Evolutionary conservation across 2,113 vertebrate species (phyloP).

Genomic region (Synodontis membranacea): DNA sequence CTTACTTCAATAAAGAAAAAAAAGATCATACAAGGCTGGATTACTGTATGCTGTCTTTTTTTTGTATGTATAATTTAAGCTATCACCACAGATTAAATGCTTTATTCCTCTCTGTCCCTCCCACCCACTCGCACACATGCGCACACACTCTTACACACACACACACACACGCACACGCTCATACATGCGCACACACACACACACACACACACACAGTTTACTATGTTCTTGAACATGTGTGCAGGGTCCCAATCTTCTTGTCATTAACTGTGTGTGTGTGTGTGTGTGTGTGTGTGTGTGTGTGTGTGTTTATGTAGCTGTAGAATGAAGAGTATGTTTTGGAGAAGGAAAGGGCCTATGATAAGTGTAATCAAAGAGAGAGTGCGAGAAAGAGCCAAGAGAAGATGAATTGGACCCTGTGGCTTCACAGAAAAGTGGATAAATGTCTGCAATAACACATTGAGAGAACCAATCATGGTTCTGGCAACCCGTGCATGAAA

Average conservation of each 20-base stretch:
- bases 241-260: not conserved
- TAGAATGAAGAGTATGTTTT: slow-evolving; percentile 3
- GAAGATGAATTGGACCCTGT: slow-evolving; percentile 49
- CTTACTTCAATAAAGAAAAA: not conserved
- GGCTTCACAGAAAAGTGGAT: slow-evolving; percentile 53
- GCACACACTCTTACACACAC: too few species aligned
- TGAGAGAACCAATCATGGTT: slow-evolving; percentile 56
- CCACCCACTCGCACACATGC: too few species aligned
- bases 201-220: slow-evolving; percentile 22
- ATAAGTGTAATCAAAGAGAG: slow-evolving; percentile 20
- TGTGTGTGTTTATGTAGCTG: slow-evolving; percentile 1
- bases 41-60: not conserved
- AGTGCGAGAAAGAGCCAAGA: not conserved
- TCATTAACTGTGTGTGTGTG: slow-evolving; percentile 2
- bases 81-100: not conserved
- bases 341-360: not conserved
- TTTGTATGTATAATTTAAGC: not conserved
- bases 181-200: slow-evolving; percentile 29
- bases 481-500: slow-evolving; percentile 51
- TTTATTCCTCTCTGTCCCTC: not conserved
- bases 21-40: not conserved
- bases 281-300: slow-evolving; percentile 20
- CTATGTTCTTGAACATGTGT: not conserved
- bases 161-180: not conserved
- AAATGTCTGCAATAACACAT: slow-evolving; percentile 57